Conservation (phyloP, 2,888 invertebrate species). For the Tetragonula carbonaria region DNA sequence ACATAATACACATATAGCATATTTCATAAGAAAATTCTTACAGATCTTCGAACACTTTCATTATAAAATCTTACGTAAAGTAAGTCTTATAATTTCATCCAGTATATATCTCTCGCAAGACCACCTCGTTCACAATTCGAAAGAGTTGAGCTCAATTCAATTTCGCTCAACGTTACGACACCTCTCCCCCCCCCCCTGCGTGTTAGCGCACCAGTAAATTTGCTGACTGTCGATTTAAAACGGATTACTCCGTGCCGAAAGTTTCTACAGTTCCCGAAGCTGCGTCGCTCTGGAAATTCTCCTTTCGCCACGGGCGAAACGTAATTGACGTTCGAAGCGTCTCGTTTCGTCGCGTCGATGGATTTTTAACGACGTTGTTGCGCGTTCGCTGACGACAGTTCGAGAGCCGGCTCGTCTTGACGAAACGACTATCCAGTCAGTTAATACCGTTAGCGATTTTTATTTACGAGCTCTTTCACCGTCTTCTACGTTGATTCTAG, state of each 20-base stretch:
- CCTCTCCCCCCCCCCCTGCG: neutral
- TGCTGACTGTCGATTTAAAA: neutral
- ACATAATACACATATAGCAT: too few species aligned
- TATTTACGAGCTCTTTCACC: constrained; percentile 4
- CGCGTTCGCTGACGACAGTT: neutral
- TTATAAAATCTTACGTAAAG: too few species aligned
- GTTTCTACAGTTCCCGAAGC: neutral
- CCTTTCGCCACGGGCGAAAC: neutral
- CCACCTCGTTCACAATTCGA: neutral
- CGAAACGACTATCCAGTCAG: neutral
- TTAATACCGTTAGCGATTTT: constrained; percentile 18
- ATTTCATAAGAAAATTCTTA: too few species aligned
- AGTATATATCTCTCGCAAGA: too few species aligned
- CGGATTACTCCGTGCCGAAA: neutral
- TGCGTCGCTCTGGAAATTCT: neutral
- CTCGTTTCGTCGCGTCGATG: neutral
- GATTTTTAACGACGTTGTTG: constrained; percentile 12
- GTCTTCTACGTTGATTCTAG: too few species aligned
- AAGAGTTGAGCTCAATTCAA: neutral
- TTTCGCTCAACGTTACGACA: neutral
- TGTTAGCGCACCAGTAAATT: neutral
- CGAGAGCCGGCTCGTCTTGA: neutral
- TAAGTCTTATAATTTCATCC: too few species aligned
- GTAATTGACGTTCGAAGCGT: neutral
- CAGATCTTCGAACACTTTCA: too few species aligned